phyloP scores from a whole-genome alignment of 2,113 vertebrate genomes.

The Brachypodius melanocephalos region DNA sequence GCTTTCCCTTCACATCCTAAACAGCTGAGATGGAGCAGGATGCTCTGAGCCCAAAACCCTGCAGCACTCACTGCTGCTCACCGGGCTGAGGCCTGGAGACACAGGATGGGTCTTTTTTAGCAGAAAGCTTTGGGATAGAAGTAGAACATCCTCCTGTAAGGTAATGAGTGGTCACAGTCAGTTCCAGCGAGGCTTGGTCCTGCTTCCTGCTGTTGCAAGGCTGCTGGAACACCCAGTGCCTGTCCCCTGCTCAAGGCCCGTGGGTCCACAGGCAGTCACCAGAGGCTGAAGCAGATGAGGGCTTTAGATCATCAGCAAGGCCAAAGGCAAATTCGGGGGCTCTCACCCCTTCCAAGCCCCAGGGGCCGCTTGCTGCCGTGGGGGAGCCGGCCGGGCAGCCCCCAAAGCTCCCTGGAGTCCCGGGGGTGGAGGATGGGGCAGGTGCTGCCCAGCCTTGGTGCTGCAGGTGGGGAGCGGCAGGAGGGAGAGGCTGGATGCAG shows the following conservation, averaged over 20 bases:
- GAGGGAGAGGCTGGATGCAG: not conserved
- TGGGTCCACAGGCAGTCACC: fast-evolving
- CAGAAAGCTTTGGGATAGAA: not conserved
- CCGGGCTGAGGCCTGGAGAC: not conserved
- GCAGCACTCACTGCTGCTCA: not conserved
- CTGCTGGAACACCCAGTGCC: not conserved
- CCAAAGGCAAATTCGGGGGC: not conserved
- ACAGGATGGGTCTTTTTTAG: not conserved
- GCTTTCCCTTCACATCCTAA: not conserved
- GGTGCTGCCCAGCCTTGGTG: not conserved
- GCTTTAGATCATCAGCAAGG: not conserved
- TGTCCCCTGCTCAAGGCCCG: not conserved
- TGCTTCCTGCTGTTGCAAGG: not conserved
- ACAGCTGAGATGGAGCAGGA: not conserved
- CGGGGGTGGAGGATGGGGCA: not conserved
- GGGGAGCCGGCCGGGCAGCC: not conserved
- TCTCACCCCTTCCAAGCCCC: not conserved
- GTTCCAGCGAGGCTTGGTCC: not conserved
- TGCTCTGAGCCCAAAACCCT: not conserved
- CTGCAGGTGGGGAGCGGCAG: not conserved
- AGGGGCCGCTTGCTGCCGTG: fast-evolving
- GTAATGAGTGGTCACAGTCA: not conserved
- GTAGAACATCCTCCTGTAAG: not conserved
- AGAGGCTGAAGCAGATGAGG: not conserved
- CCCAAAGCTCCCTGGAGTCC: not conserved